Conservation (phyloP, 2,888 invertebrate species). For the Lottia gigantea region DNA sequence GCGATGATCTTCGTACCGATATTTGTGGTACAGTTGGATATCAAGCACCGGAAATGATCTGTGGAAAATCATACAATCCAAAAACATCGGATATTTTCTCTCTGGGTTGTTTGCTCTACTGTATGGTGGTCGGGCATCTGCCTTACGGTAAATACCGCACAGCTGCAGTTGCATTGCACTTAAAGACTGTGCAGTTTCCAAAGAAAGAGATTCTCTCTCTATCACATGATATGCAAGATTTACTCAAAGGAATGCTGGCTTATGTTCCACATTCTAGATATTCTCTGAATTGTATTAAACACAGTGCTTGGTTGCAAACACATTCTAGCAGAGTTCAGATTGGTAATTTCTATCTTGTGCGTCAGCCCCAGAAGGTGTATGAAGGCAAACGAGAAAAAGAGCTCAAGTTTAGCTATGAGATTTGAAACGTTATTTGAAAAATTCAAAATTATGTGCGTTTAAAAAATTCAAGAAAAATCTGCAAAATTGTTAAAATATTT, state of each 20-base stretch:
- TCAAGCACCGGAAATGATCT: constrained; percentile 59
- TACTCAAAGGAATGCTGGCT: constrained; percentile 50
- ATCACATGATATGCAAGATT: constrained; percentile 43
- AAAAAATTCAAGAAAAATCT: too few species aligned
- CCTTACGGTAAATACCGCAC: constrained; percentile 49
- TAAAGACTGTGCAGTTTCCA: constrained; percentile 37
- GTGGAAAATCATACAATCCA: constrained; percentile 51
- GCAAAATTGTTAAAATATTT: too few species aligned
- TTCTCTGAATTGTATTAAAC: constrained; percentile 47
- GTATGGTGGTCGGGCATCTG: constrained; percentile 53
- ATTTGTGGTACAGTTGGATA: constrained; percentile 49
- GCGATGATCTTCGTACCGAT: constrained; percentile 46
- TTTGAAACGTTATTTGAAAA: constrained; percentile 24
- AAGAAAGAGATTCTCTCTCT: constrained; percentile 35
- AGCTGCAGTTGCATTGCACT: constrained; percentile 44
- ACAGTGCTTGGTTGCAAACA: constrained; percentile 43
- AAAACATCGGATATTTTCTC: constrained; percentile 55
- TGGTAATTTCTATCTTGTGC: constrained; percentile 58
- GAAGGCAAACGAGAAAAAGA: constrained; percentile 46
- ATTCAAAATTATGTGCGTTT: too few species aligned
- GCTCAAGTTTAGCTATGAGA: constrained; percentile 44
- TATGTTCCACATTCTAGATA: constrained; percentile 48
- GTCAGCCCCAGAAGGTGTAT: constrained; percentile 54
- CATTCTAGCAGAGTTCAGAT: constrained; percentile 45
- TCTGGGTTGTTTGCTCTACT: constrained; percentile 55